A percentile compares a stretch with the other conserved stretches of the same genome.
Conservation (phyloP, 2,888 invertebrate species). For the Malthinus flaveolus region DNA sequence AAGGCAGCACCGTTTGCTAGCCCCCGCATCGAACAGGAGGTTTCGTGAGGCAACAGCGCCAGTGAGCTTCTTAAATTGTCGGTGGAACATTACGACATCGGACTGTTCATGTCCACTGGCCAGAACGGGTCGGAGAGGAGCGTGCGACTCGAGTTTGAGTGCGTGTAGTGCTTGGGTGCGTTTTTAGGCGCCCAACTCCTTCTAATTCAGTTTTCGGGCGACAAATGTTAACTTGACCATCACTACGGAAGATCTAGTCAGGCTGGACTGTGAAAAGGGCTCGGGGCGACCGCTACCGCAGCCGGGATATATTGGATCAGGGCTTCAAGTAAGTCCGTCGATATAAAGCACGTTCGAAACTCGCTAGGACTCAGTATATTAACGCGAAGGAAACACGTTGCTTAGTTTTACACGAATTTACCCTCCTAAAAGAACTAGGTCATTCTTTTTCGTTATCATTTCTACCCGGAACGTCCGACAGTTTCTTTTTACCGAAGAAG, state of each 20-base stretch:
- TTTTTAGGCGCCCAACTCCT: conserved; percentile 49
- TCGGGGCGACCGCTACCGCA: conserved; percentile 54
- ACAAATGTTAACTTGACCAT: conserved; percentile 56
- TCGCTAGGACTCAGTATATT: neutral
- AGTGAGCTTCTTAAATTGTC: conserved; percentile 34
- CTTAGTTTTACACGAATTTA: conserved; percentile 12
- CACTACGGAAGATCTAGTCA: conserved; percentile 50
- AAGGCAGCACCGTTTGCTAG: conserved; percentile 32
- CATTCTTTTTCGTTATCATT: conserved; percentile 17
- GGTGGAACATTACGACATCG: conserved; percentile 44
- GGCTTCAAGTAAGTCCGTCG: conserved; percentile 51
- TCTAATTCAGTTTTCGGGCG: conserved; percentile 47
- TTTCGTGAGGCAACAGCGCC: conserved; percentile 33
- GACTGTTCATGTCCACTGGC: conserved; percentile 50
- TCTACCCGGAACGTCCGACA: too few relatives aligned
- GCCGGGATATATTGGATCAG: conserved; percentile 54
- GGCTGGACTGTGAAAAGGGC: conserved; percentile 51
- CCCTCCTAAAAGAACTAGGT: conserved; percentile 30
- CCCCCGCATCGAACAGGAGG: conserved; percentile 37
- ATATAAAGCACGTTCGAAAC: conserved; percentile 1
- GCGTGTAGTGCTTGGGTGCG: conserved; percentile 54
- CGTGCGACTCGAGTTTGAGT: conserved; percentile 49
- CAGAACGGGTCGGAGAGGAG: conserved; percentile 52
- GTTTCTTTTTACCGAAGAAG: too few relatives aligned
- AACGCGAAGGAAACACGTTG: conserved; percentile 30